These are phyloP conservation scores for Mustelus asterias DNA, from an alignment of 2,113 vertebrate genomes.

Conservation along the genomic window DNA sequence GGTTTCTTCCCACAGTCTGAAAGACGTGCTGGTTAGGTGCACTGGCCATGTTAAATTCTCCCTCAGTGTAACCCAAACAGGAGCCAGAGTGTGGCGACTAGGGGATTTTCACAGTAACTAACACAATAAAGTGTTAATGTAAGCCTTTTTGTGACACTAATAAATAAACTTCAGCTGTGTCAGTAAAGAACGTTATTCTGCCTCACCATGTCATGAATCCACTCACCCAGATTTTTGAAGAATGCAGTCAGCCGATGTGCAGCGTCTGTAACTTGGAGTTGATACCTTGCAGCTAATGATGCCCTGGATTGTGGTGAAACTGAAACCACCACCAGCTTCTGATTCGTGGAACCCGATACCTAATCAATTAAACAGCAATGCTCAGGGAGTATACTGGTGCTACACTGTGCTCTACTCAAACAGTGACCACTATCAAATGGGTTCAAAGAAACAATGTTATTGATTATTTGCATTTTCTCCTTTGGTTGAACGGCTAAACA, in stretches of 20 bases:
- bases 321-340: slow-evolving; percentile 77
- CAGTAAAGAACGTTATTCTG: background rate
- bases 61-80: too few species aligned
- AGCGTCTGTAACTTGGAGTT: slow-evolving; percentile 65
- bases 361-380: background rate
- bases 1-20: too few species aligned
- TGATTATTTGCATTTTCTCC: background rate
- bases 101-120: too few species aligned
- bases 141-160: too few species aligned
- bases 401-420: background rate
- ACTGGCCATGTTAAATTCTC: too few species aligned
- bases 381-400: background rate
- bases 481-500: background rate
- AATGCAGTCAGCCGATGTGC: slow-evolving; percentile 72
- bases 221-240: slow-evolving; percentile 78
- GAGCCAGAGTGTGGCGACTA: too few species aligned
- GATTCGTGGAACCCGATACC: slow-evolving; percentile 42
- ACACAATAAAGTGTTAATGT: too few species aligned
- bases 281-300: slow-evolving; percentile 72
- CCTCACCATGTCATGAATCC: background rate
- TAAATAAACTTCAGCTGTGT: too few species aligned
- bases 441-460: background rate
- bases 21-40: too few species aligned
- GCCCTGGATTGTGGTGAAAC: slow-evolving; percentile 88
- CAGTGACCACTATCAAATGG: background rate